Conservation (phyloP, 92 coral and sea anemone species). For the Micromussa lordhowensis region DNA sequence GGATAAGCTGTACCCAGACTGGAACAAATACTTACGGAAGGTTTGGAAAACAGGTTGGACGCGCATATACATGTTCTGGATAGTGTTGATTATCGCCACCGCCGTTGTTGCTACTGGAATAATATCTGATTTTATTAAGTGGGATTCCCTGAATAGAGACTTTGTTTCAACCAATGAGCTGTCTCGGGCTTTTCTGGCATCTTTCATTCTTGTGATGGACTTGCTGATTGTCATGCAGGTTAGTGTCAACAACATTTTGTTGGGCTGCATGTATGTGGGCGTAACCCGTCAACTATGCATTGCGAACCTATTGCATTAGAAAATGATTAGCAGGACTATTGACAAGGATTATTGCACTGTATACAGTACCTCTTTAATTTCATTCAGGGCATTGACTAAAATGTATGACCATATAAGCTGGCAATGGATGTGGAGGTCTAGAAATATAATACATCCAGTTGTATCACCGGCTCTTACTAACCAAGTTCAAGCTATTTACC, state of each 20-base stretch:
- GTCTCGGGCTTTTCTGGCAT: constrained; percentile 96
- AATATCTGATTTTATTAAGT: constrained; percentile 81
- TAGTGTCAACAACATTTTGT: neutral
- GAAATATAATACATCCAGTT: too few species aligned
- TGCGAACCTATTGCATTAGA: too few species aligned
- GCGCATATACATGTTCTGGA: constrained; percentile 92
- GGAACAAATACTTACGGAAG: constrained; percentile 81
- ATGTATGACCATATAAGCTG: too few species aligned
- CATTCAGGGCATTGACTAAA: too few species aligned
- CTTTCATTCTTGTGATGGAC: constrained; percentile 88
- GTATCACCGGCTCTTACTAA: too few species aligned
- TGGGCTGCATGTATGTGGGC: too few species aligned
- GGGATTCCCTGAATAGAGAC: constrained; percentile 89
- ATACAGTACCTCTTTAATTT: too few species aligned
- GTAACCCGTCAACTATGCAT: too few species aligned
- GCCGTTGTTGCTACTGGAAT: constrained; percentile 92
- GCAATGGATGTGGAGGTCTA: too few species aligned
- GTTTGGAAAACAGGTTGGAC: constrained; percentile 94
- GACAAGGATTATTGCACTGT: too few species aligned
- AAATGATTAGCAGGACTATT: too few species aligned
- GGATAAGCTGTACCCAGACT: constrained; percentile 95
- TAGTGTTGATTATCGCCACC: constrained; percentile 84
- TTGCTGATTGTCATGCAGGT: constrained; percentile 98
- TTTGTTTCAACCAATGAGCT: constrained; percentile 95
- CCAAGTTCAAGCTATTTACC: too few species aligned